These are phyloP conservation scores for Zaprionus taronus DNA, from an alignment of 1,140 invertebrate genomes.

Conservation along the genomic window DNA sequence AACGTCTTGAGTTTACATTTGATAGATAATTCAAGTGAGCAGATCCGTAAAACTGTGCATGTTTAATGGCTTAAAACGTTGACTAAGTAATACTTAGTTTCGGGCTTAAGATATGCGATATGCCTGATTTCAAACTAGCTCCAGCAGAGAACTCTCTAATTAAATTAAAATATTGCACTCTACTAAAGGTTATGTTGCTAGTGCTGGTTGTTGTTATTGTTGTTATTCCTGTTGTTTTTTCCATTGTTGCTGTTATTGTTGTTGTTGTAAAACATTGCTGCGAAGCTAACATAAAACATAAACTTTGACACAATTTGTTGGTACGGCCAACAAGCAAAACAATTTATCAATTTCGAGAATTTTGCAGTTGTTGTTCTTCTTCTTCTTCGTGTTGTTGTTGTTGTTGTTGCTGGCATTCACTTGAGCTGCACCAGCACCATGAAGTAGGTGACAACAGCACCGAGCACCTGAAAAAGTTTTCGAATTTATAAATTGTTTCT, in stretches of 20 bases:
- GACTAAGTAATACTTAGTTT: neutral
- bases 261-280: conserved; percentile 36
- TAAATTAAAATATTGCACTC: conserved; percentile 8
- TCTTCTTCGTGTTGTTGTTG: neutral
- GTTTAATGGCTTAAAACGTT: neutral
- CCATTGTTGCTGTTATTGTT: conserved; percentile 5
- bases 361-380: conserved; percentile 18
- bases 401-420: conserved; percentile 84
- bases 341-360: conserved; percentile 45
- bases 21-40: conserved; percentile 25
- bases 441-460: conserved; percentile 94
- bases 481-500: conserved; percentile 31
- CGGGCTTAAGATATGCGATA: conserved; percentile 22
- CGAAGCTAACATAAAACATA: conserved; percentile 23
- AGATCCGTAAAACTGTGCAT: conserved; percentile 46
- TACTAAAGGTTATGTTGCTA: conserved; percentile 43
- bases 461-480: conserved; percentile 88
- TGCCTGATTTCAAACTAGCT: conserved; percentile 12
- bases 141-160: conserved; percentile 7
- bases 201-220: conserved; percentile 11
- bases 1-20: conserved; percentile 43
- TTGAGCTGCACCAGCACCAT: conserved; percentile 95
- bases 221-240: neutral
- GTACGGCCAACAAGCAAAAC: conserved; percentile 26
- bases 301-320: conserved; percentile 50